Conservation (phyloP, 2,797 vertebrate genomes). For the Oreochromis mossambicus region DNA sequence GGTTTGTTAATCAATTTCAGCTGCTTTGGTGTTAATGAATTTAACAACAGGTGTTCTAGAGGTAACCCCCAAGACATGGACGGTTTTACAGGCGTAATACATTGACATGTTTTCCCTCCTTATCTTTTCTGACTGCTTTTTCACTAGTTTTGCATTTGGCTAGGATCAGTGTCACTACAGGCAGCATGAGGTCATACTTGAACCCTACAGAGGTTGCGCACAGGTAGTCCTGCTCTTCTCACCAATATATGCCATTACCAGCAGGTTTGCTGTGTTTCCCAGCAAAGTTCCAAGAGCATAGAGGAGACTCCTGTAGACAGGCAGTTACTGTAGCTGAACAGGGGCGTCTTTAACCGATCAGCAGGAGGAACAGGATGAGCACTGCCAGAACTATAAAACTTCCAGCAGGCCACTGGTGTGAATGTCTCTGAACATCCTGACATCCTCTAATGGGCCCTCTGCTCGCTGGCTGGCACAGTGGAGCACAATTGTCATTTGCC, state of each 20-base stretch:
- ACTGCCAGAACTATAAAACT: background rate
- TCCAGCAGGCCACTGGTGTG: background rate
- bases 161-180: background rate
- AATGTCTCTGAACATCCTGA: background rate
- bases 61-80: background rate
- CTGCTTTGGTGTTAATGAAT: background rate
- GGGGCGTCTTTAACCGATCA: background rate
- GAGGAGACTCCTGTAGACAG: background rate
- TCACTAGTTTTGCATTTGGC: background rate
- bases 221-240: background rate
- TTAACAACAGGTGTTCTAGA: background rate
- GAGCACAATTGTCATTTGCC: background rate
- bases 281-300: background rate
- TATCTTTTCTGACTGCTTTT: background rate
- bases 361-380: background rate
- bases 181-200: background rate
- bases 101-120: background rate
- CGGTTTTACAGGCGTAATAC: fast-evolving
- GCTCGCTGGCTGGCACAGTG: background rate
- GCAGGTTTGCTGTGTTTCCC: background rate
- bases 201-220: background rate
- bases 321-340: background rate
- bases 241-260: background rate
- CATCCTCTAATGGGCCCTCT: background rate
- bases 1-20: background rate